Percentiles rank a stretch among this genome's conserved stretches.
phyloP scores from a whole-genome alignment of 2,888 invertebrate genomes.

The Melieria omissa region DNA sequence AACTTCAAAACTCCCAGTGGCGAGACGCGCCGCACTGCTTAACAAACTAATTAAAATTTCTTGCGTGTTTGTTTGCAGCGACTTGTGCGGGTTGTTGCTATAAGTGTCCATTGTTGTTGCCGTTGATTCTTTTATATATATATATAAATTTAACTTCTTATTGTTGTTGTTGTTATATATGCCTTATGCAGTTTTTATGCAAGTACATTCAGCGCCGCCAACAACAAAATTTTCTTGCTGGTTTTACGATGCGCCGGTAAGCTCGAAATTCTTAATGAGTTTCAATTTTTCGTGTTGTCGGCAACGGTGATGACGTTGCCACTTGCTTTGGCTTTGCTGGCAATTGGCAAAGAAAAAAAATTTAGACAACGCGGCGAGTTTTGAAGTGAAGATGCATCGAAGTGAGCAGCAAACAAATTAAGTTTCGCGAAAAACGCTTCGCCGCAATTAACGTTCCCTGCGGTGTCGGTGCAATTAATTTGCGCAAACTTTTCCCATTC shows the following conservation, averaged over 20 bases:
- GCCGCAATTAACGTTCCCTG: constrained; percentile 44
- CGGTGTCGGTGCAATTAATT: constrained; percentile 46
- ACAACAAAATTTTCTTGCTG: neutral
- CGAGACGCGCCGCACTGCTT: constrained; percentile 27
- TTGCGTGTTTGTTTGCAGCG: neutral
- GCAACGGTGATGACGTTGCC: no score
- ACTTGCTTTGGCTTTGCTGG: no score
- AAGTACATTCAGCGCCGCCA: neutral
- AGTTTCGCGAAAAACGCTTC: constrained; percentile 31
- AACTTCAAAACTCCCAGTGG: neutral
- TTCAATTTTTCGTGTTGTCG: no score
- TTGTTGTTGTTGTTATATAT: constrained; percentile 7
- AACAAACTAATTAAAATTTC: constrained; percentile 47
- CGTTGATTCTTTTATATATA: neutral
- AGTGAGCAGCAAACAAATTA: constrained; percentile 30
- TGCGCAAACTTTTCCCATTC: constrained; percentile 43
- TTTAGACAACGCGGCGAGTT: neutral
- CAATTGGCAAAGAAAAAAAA: no score
- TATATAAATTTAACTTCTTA: neutral
- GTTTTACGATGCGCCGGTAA: no score
- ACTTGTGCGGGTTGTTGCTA: constrained; percentile 17
- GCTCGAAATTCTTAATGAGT: no score
- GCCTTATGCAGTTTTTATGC: constrained; percentile 9
- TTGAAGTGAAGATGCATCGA: neutral
- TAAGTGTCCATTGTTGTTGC: constrained; percentile 13